A percentile compares a stretch with the other conserved stretches of the same genome.
Conservation (phyloP, 1,140 invertebrate genomes). For the Drosophila rufa region DNA sequence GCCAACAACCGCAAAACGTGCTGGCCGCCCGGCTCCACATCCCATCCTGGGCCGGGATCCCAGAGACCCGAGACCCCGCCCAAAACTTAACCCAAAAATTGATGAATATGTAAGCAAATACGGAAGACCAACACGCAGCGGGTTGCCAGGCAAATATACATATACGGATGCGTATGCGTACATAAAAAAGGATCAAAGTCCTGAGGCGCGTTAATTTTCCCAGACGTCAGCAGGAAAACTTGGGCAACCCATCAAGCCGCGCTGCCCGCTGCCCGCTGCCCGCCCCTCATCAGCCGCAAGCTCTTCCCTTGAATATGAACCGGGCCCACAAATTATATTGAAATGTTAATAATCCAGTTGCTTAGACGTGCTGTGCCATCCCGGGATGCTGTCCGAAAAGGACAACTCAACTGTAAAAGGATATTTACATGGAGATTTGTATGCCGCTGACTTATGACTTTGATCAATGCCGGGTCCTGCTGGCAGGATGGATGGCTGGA, state of each 20-base stretch:
- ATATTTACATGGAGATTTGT: slow-evolving; percentile 82
- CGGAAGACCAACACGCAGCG: slow-evolving; percentile 61
- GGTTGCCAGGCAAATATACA: slow-evolving; percentile 48
- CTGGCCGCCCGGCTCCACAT: slow-evolving; percentile 18
- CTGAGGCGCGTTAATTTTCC: slow-evolving; percentile 79
- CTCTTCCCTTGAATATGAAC: slow-evolving; percentile 45
- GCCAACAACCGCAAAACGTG: slow-evolving; percentile 79
- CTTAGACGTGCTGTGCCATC: slow-evolving; percentile 67
- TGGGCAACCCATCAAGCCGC: slow-evolving; percentile 21
- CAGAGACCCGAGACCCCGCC: slow-evolving; percentile 27
- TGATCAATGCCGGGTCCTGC: slow-evolving; percentile 59
- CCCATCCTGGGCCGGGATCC: not conserved
- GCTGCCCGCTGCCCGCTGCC: not conserved
- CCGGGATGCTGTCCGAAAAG: slow-evolving; percentile 57
- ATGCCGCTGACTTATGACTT: slow-evolving; percentile 81
- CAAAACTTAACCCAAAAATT: slow-evolving; percentile 82
- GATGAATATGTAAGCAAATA: slow-evolving; percentile 84
- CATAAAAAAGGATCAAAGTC: slow-evolving; percentile 78
- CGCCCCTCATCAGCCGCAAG: not conserved
- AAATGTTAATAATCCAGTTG: slow-evolving; percentile 84
- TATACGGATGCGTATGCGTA: slow-evolving; percentile 22
- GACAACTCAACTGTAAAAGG: slow-evolving; percentile 77
- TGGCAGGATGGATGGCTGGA: not conserved
- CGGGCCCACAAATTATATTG: slow-evolving; percentile 77
- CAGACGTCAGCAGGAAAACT: slow-evolving; percentile 78